Evolutionary conservation across 1,140 invertebrate genomes (phyloP).

Genomic region (Manduca sexta): DNA sequence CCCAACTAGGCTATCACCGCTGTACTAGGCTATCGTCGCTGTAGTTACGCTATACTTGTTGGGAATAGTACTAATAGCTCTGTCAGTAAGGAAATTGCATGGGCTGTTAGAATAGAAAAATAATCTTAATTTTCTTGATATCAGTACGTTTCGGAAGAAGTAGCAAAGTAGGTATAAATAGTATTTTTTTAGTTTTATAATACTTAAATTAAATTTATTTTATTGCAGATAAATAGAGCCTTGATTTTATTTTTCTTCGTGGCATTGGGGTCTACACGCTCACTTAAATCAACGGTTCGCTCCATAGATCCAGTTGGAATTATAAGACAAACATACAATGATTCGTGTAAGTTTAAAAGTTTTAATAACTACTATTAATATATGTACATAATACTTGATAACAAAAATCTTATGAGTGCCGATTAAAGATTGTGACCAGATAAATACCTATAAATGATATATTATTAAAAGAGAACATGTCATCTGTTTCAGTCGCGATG

Average conservation of each 20-base stretch:
- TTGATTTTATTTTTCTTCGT: neutral
- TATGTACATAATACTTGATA: neutral
- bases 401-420: neutral
- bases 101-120: too few species aligned
- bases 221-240: neutral
- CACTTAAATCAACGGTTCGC: neutral
- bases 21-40: too few species aligned
- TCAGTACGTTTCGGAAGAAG: too few species aligned
- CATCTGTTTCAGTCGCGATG: conserved; percentile 33
- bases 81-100: too few species aligned
- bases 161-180: too few species aligned
- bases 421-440: too few species aligned
- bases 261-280: neutral
- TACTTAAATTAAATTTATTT: neutral
- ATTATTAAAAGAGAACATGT: neutral
- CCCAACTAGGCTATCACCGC: too few species aligned
- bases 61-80: too few species aligned
- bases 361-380: neutral
- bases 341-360: conserved; percentile 15
- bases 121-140: too few species aligned
- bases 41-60: too few species aligned
- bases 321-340: conserved; percentile 2
- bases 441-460: too few species aligned
- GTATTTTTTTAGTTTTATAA: too few species aligned
- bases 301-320: neutral